phyloP scores from a whole-genome alignment of 1,140 invertebrate genomes.

The Brachionus angularis region DNA sequence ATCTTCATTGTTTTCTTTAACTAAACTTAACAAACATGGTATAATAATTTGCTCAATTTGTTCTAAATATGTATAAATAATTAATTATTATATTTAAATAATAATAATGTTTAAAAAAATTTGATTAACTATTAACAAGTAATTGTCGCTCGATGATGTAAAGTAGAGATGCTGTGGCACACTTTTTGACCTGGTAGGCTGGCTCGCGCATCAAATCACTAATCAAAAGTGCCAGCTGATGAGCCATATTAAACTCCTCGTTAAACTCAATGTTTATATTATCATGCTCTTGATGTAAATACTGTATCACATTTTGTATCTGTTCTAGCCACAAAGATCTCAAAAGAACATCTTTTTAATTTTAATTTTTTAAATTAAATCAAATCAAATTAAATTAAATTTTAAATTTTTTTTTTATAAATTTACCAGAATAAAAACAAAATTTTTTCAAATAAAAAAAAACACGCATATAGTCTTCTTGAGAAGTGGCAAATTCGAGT shows the following conservation, averaged over 20 bases:
- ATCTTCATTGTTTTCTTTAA: slow-evolving; percentile 42
- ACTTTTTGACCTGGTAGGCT: slow-evolving; percentile 42
- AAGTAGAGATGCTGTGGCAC: neutral
- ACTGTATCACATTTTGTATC: slow-evolving; percentile 42
- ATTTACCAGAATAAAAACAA: slow-evolving; percentile 29
- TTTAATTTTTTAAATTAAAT: neutral
- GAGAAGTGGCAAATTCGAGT: slow-evolving; percentile 20
- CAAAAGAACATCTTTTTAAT: slow-evolving; percentile 23
- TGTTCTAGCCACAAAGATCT: slow-evolving; percentile 34
- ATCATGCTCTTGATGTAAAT: slow-evolving; percentile 6
- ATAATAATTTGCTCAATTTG: slow-evolving; percentile 42
- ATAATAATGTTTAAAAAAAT: neutral
- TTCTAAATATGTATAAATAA: neutral
- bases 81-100: neutral
- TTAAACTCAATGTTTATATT: slow-evolving; percentile 7
- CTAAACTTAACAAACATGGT: slow-evolving; percentile 30
- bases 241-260: slow-evolving; percentile 21
- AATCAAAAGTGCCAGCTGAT: slow-evolving; percentile 24
- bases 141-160: slow-evolving; percentile 15
- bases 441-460: slow-evolving; percentile 38
- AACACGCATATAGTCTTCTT: slow-evolving; percentile 29
- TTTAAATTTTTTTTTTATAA: neutral
- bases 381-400: neutral
- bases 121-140: slow-evolving; percentile 21
- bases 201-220: slow-evolving; percentile 25